Base-by-base conservation (phyloP, 2,113 vertebrate genomes). In the Lichenostomus cassidix region DNA sequence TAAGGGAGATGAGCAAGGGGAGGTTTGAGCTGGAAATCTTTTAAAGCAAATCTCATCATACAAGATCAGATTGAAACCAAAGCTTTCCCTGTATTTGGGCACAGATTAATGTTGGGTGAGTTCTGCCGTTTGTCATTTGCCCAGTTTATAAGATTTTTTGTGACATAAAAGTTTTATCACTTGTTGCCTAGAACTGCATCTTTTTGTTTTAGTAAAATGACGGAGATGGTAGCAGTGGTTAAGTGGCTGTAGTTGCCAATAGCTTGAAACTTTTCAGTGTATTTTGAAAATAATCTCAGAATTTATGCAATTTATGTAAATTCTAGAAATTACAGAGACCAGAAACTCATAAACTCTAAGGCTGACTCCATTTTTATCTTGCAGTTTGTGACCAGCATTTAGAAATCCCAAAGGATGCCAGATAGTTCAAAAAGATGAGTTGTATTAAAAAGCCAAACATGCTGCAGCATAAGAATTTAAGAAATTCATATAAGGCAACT, bases 361-460 rank as follows among this genome's bases (percentile, higher is more conserved):
- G 85, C 25, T 18, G 44, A 85, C 44, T 89, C 41, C 71, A 20
- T 20, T 89, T 82, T 89, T 68, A 71, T 83, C 65, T 50, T 37
- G 53, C 37, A 39, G 37, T 80, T 89, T 91, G 49, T 89, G 68
- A 85, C 44, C 63, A 90, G 68, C 46, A 29, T 78, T 77, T 76
- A 80, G 60, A 94, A 95, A 94, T 94, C 89, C 92, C 92, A 82
- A 78, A 92, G 80, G 89, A 93, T 42, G 67, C 65, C 74, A 73
- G 56, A 96, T 59, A 75, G 67, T 81, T 46, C 28, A 78, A 86
- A 14, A 46, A 59, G 91, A 76, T 93, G 50, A 47, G 10, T 31
- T 16, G 31, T 31, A 76, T 46, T 91, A 92, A 85, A 94, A 82
- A 84, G 28, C 52, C 87, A 94, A 89, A 89, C 42, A 81, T 5